Base-by-base conservation (phyloP, 2,888 invertebrate genomes). In the Xylota sylvarum region DNA sequence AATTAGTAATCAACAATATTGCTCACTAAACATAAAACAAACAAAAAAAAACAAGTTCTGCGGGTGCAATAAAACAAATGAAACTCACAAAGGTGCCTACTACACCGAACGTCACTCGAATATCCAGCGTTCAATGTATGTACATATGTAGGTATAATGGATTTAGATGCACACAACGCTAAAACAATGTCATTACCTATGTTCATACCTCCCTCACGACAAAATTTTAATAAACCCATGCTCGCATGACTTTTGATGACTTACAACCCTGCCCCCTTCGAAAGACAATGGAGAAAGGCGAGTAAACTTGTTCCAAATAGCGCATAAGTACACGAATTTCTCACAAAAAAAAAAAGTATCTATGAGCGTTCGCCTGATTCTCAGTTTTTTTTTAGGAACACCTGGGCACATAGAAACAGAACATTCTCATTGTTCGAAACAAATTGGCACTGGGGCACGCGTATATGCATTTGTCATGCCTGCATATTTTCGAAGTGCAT, bases 1-100 rank as follows among this genome's bases (percentile, higher is more conserved):
- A 81, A 81, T 85, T 77, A 81, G 50, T 85, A 85, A 77, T 77
- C 67, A 67, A 60, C 70, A 67, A 77, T 85, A 85, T 70, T 81
- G 85, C 52, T 72, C 76, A 60, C 60, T 17, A 62, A 74, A 74
- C 60, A 52, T 52, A 9, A 19, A 14, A 50, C 17, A 23, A 32
- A 48, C 58, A 10, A 27, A 62, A 35, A 27, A 27, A 58, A 62
- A 43, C 80, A 43, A 67, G 81, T 85, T 85, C 81, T 85, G 85
- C 85, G 85, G 85, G 85, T 85, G 76, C 65, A 72, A 72, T 70
- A 65, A 62, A 50, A 72, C 50, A 60, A 27, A 72, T 43, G 73
- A 70, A 55, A 37, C 9, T 19, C 32, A 58, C 50, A 14, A 56
- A 69, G 67, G 50, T 58, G 17, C 19, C 27, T 14, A 2, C 19